Evolutionary conservation across 1,140 invertebrate species (phyloP), one percentile per base, ranked within the genome.

Genomic region (Pseudomyrmex gracilis): DNA sequence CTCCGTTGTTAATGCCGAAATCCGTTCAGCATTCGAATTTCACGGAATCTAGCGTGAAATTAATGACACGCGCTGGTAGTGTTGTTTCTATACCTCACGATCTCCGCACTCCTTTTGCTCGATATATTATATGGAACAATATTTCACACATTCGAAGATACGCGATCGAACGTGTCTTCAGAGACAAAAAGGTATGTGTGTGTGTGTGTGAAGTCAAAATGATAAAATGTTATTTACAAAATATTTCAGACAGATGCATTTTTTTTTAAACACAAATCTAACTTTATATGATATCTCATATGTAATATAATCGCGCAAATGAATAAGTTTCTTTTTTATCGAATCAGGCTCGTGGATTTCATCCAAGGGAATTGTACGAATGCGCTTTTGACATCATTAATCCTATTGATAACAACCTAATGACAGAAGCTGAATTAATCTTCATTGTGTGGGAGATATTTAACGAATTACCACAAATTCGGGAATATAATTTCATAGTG

Each of bases 351-450:
- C 96, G 96, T 88, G 97, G 97, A 9, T 97, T 97, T 89, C 98
- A 99, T 95, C 98, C 98, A 0, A 96, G 96, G 85, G 98, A 99
- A 94, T 95, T 98, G 7, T 97, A 97, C 80, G 98, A 99, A 93
- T 98, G 98, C 94, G 97, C 97, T 2, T 99, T 99, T 94, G 98
- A 99, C 92, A 98, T 99, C 84, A 97, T 99, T 12, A 97, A 96
- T 20, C 96, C 97, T 2, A 96, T 93, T 63, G 93, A 95, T 82
- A 95, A 95, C 68, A 96, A 96, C 85, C 93, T 97, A 9, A 95
- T 98, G 91, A 95, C 97, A 15, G 98, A 99, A 93, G 98, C 97
- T 2, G 98, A 99, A 92, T 92, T 99, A 0, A 93, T 98, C n/a
- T 96, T 95, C 10, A 95, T 98, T 34, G 95, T 97, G 0, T 96